These are phyloP conservation scores for Andrena bicolor DNA, from an alignment of 2,888 invertebrate genomes.

Conservation along the genomic window DNA sequence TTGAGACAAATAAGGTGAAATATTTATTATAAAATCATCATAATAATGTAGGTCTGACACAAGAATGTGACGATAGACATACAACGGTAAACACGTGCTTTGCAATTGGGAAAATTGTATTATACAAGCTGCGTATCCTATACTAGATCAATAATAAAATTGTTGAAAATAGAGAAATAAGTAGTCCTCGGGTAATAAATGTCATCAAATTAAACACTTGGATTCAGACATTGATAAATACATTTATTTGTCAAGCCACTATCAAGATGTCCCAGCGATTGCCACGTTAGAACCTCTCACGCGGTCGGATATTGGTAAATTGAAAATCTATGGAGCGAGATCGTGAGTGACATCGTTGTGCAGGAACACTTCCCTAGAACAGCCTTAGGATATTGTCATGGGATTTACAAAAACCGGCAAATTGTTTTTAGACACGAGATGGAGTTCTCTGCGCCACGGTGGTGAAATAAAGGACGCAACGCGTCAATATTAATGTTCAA, in stretches of 20 bases:
- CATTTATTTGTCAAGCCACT: constrained; percentile 10
- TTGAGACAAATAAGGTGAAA: not conserved
- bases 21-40: too few relatives aligned
- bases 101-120: too few relatives aligned
- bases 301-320: constrained; percentile 12
- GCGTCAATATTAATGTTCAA: not conserved
- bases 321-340: not conserved
- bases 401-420: not conserved
- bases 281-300: constrained; percentile 6
- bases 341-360: not conserved
- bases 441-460: not conserved
- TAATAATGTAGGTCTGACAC: too few relatives aligned
- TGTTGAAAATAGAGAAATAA: not conserved
- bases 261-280: constrained; percentile 4
- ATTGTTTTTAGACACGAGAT: not conserved
- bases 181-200: not conserved
- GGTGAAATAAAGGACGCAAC: not conserved
- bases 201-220: not conserved
- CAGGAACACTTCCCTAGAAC: not conserved
- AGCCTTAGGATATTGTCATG: not conserved
- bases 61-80: too few relatives aligned
- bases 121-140: not conserved
- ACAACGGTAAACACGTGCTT: too few relatives aligned
- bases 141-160: not conserved
- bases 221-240: not conserved